phyloP scores from a whole-genome alignment of 2,888 invertebrate species.

The Harmothoe impar region DNA sequence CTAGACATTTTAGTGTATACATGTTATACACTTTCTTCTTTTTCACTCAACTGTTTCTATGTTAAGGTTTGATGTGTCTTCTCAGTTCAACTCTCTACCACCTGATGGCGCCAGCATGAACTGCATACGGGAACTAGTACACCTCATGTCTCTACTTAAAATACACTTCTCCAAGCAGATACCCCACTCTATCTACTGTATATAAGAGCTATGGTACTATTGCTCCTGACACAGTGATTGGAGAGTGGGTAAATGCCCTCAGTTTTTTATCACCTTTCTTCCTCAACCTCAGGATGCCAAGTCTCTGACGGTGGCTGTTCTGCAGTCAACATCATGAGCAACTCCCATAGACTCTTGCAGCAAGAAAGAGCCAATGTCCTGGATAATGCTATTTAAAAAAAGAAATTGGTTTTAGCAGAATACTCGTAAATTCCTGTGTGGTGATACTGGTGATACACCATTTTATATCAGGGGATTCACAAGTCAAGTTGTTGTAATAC shows the following conservation, averaged over 20 bases:
- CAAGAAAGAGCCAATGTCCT: no score
- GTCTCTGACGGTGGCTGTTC: background rate
- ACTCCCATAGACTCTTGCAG: no score
- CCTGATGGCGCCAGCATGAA: background rate
- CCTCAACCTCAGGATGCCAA: background rate
- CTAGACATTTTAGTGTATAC: no score
- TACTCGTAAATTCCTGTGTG: no score
- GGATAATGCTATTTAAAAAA: no score
- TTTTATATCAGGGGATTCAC: no score
- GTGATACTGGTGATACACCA: no score
- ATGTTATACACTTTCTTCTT: no score
- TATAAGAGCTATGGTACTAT: background rate
- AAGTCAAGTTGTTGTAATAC: no score
- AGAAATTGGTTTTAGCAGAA: no score
- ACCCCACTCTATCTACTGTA: background rate
- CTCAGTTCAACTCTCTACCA: background rate
- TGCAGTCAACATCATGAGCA: background rate
- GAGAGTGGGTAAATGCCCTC: conserved; percentile 3
- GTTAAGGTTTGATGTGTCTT: background rate
- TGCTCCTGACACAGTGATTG: background rate
- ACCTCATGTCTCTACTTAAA: background rate
- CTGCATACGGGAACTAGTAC: background rate
- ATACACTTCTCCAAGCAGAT: background rate
- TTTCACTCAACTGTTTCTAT: background rate
- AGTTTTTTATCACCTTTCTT: background rate